Evolutionary conservation across 1,140 invertebrate species (phyloP).

Genomic region (Cydia pomonella): DNA sequence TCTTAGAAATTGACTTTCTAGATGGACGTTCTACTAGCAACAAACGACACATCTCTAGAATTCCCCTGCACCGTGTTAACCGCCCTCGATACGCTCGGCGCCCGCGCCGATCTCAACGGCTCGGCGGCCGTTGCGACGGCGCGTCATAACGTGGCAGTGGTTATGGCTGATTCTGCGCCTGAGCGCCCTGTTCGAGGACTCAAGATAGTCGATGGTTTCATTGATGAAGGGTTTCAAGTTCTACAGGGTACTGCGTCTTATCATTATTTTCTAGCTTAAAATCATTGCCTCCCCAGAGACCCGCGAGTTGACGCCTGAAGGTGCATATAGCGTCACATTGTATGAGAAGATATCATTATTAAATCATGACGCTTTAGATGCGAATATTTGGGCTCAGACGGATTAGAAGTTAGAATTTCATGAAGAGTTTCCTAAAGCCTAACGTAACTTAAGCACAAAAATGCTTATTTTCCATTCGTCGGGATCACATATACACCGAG

Average conservation of each 20-base stretch:
- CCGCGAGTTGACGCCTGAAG: too few species aligned
- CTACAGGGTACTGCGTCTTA: slow-evolving; percentile 33
- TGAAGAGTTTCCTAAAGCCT: too few species aligned
- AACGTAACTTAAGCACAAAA: too few species aligned
- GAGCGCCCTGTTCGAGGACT: slow-evolving; percentile 39
- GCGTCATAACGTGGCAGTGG: slow-evolving; percentile 45
- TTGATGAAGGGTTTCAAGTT: slow-evolving; percentile 38
- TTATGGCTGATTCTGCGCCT: slow-evolving; percentile 40
- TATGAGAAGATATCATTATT: too few species aligned
- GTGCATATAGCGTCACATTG: too few species aligned
- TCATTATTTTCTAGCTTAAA: too few species aligned
- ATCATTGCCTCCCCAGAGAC: too few species aligned
- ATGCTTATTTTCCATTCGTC: too few species aligned
- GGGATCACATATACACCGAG: too few species aligned
- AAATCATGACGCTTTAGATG: too few species aligned
- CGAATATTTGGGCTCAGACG: too few species aligned
- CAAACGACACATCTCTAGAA: slow-evolving; percentile 32
- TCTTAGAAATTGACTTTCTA: background rate
- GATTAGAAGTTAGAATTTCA: too few species aligned
- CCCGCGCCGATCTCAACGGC: slow-evolving; percentile 39
- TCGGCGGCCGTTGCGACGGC: slow-evolving; percentile 33
- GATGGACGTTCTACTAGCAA: slow-evolving; percentile 40
- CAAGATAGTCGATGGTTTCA: slow-evolving; percentile 39
- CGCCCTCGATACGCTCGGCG: slow-evolving; percentile 44
- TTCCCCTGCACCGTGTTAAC: slow-evolving; percentile 38